A percentile compares a stretch with the other conserved stretches of the same genome.
These are phyloP conservation scores for Kradibia gibbosae DNA, from an alignment of 1,140 invertebrate genomes.

Conservation along the genomic window DNA sequence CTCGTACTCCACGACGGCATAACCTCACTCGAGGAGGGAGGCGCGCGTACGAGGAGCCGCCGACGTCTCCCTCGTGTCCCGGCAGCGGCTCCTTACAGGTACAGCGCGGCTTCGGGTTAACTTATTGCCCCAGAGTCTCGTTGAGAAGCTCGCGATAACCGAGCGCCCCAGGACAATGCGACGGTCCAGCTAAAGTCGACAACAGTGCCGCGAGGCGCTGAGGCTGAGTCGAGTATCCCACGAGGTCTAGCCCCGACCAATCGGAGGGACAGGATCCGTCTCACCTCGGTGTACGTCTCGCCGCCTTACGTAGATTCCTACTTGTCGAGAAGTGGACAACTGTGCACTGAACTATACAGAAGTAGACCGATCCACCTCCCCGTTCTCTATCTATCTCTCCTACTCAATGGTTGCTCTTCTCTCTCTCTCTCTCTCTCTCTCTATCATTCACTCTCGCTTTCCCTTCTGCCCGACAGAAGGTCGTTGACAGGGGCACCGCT, in stretches of 20 bases:
- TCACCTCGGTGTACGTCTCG: background rate
- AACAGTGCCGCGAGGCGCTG: too few relatives aligned
- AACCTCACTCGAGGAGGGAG: conserved; percentile 12
- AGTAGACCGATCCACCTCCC: background rate
- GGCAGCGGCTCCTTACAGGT: too few relatives aligned
- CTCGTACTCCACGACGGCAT: conserved; percentile 22
- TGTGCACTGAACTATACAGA: too few relatives aligned
- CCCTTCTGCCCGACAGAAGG: background rate
- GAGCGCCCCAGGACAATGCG: background rate
- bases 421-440: background rate
- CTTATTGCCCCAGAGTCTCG: too few relatives aligned
- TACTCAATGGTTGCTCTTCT: too few relatives aligned
- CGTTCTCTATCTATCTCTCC: background rate
- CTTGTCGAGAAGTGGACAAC: background rate
- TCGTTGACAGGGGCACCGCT: too few relatives aligned
- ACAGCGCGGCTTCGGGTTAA: background rate
- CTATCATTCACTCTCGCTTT: background rate
- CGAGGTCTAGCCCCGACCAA: background rate
- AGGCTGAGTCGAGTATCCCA: background rate
- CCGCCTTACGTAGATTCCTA: too few relatives aligned
- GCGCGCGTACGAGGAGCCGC: background rate
- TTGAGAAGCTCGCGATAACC: background rate
- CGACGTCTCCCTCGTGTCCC: background rate
- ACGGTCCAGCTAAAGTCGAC: background rate
- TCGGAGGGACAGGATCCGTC: background rate